Percentiles rank a stretch among this genome's conserved stretches.
phyloP scores from a whole-genome alignment of 2,113 vertebrate genomes.

The Calyptomena viridis region DNA sequence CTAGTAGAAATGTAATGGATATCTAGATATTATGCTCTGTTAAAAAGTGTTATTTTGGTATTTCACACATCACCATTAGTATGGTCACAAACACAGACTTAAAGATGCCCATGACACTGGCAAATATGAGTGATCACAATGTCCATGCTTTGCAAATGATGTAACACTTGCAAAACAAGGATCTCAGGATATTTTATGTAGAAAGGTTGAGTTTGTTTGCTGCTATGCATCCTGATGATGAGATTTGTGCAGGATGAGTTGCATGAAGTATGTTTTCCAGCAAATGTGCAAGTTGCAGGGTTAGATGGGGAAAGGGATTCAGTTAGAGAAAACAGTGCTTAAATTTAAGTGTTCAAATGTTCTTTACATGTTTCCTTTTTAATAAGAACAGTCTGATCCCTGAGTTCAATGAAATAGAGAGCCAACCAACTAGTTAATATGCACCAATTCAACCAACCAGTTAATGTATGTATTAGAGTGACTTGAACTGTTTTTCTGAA shows the following conservation, averaged over 20 bases:
- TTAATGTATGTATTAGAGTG: background rate
- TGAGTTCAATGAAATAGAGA: background rate
- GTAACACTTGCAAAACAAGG: background rate
- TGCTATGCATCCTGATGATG: background rate
- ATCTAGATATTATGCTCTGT: fast-evolving
- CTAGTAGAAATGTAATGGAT: background rate
- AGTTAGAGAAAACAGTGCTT: background rate
- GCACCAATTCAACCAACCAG: background rate
- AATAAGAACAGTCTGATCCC: background rate
- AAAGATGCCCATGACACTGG: background rate
- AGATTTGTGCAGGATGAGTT: background rate
- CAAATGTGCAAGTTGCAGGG: background rate
- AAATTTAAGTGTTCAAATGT: background rate
- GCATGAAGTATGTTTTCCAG: background rate
- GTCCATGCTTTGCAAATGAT: background rate
- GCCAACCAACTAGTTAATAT: background rate
- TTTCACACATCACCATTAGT: background rate
- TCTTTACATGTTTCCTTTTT: background rate
- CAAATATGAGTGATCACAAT: background rate
- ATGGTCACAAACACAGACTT: background rate
- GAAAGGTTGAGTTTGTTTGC: background rate
- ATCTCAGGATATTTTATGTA: background rate
- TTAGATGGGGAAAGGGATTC: background rate
- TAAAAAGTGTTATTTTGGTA: background rate
- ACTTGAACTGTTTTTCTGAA: background rate